A percentile compares a stretch with the other conserved stretches of the same genome.
Evolutionary conservation across 2,113 vertebrate genomes (phyloP).

Genomic region (Madoqua kirkii): DNA sequence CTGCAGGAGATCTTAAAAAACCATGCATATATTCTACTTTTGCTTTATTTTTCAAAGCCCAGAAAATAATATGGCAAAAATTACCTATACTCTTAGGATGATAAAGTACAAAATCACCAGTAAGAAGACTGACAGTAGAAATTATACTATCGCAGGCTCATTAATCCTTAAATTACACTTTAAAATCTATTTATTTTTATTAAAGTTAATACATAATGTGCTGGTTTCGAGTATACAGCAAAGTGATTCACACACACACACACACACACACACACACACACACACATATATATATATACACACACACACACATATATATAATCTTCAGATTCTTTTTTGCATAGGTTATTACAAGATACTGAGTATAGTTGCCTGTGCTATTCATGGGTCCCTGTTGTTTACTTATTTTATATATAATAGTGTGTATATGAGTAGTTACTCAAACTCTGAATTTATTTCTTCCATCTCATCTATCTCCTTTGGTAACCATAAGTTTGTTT

Average conservation of each 20-base stretch:
- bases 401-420: no score
- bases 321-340: no score
- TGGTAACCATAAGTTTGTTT: no score
- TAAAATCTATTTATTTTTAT: background rate
- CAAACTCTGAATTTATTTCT: no score
- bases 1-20: background rate
- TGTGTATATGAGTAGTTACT: no score
- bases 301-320: accelerated
- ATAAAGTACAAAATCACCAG: slow-evolving; percentile 9
- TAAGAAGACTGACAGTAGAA: background rate
- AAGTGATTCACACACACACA: no score
- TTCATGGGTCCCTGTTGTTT: no score
- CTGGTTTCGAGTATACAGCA: background rate
- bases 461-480: no score
- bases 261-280: no score
- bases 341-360: no score
- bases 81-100: background rate
- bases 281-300: background rate
- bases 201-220: background rate
- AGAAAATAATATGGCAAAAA: background rate
- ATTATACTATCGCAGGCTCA: background rate
- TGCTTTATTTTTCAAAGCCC: background rate
- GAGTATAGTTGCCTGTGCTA: no score
- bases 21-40: background rate
- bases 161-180: background rate